Conservation (phyloP, 2,113 vertebrate genomes). For the Ctenodactylus gundi region DNA sequence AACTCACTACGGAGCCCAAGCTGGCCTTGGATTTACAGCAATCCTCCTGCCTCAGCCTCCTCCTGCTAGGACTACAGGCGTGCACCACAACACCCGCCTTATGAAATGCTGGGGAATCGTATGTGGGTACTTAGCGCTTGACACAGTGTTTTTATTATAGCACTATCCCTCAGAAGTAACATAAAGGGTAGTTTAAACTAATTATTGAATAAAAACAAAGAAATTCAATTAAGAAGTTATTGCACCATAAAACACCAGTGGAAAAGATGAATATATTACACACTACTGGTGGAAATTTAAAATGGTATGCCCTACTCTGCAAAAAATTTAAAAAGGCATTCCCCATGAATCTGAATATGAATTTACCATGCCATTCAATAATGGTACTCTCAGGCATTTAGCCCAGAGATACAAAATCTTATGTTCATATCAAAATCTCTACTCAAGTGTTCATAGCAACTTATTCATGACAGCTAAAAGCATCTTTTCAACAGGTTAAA, state of each 20-base stretch:
- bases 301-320: background rate
- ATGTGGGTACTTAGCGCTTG: no score
- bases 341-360: conserved; percentile 32
- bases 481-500: background rate
- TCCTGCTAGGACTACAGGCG: no score
- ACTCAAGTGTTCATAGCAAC: background rate
- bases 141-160: conserved; percentile 20
- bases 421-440: conserved; percentile 9
- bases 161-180: background rate
- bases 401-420: background rate
- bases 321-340: conserved; percentile 18
- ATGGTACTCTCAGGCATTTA: background rate
- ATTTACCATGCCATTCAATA: background rate
- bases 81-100: no score
- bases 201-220: background rate
- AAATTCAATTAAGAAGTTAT: background rate
- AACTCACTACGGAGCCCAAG: no score
- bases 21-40: no score
- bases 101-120: no score
- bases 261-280: background rate
- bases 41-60: no score
- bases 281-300: background rate
- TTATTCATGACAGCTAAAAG: background rate
- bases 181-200: background rate
- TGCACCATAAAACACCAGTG: background rate